Base-by-base conservation (phyloP, 1,140 invertebrate species). In the Lerema accius region DNA sequence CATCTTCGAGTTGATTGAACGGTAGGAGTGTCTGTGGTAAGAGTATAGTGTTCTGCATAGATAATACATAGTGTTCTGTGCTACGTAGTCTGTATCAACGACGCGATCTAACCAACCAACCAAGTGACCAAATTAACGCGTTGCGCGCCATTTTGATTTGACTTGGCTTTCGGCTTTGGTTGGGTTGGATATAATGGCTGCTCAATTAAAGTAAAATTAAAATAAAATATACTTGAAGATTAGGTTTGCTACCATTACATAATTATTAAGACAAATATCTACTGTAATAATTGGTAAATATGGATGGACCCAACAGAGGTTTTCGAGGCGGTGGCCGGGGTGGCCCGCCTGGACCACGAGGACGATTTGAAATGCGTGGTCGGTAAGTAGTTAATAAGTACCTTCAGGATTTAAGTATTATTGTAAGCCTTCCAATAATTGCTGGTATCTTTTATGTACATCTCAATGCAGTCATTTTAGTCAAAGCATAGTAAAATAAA, bases 331-430 rank as follows among this genome's bases (percentile, higher is more conserved):
- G 80, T 40, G 78, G 87, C 50, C 84, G 85, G 62, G 84, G 87
- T 17, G 80, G 81, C 4, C 84, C 82, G 11, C 78, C 78, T 16
- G 83, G 82, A 4, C 71, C 69, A 15, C 76, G 84, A 71, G 85
- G 86, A 32, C 63, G 86, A 16, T 88, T 89, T 67, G 85, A 89
- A 48, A 88, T 89, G 85, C 76, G 85, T 65, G 86, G 86, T 68
- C 77, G 86, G 86, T 89, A 78, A 71, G 60, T 62, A 49, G 42
- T n/a, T n/a, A n/a, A n/a, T n/a, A n/a, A n/a, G n/a, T n/a, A n/a
- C n/a, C n/a, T n/a, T n/a, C n/a, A n/a, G n/a, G n/a, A n/a, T n/a
- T n/a, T n/a, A n/a, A n/a, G n/a, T n/a, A n/a, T n/a, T n/a, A n/a
- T n/a, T n/a, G n/a, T n/a, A n/a, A n/a, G n/a, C n/a, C n/a, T n/a